Evolutionary conservation across 2,888 invertebrate genomes (phyloP).

Genomic region (Lordiphosa andalusiaca): DNA sequence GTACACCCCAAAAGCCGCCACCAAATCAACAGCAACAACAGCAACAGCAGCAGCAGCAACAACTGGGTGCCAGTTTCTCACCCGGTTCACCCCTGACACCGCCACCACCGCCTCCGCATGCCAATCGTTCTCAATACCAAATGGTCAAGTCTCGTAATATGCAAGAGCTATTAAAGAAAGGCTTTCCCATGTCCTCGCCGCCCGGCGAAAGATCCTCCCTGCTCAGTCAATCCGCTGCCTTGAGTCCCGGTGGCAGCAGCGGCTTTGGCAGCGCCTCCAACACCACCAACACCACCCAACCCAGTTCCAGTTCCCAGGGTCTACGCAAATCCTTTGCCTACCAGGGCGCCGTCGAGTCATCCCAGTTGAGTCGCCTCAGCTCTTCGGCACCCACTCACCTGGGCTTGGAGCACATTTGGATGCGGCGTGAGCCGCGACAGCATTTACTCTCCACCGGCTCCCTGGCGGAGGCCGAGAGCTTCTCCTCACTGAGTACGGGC

Average conservation of each 20-base stretch:
- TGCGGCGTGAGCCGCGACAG: slow-evolving; percentile 91
- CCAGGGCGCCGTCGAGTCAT: slow-evolving; percentile 64
- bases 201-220: slow-evolving; percentile 81
- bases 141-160: slow-evolving; percentile 77
- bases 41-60: slow-evolving; percentile 43
- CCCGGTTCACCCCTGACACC: slow-evolving; percentile 81
- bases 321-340: slow-evolving; percentile 73
- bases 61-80: slow-evolving; percentile 49
- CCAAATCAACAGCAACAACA: no score
- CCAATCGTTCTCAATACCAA: slow-evolving; percentile 77
- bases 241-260: slow-evolving; percentile 79
- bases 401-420: slow-evolving; percentile 92
- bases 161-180: slow-evolving; percentile 83
- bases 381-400: slow-evolving; percentile 92
- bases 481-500: slow-evolving; percentile 90
- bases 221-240: slow-evolving; percentile 84
- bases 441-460: slow-evolving; percentile 92
- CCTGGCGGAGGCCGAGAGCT: slow-evolving; percentile 90
- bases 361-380: slow-evolving; percentile 85
- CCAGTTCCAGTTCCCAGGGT: slow-evolving; percentile 28
- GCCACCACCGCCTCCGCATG: slow-evolving; percentile 79
- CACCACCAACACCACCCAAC: slow-evolving; percentile 26
- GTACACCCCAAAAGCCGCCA: slow-evolving; percentile 78
- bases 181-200: slow-evolving; percentile 83
- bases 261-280: slow-evolving; percentile 76